phyloP scores from a whole-genome alignment of 2,113 vertebrate species.

The Xiphophorus hellerii region DNA sequence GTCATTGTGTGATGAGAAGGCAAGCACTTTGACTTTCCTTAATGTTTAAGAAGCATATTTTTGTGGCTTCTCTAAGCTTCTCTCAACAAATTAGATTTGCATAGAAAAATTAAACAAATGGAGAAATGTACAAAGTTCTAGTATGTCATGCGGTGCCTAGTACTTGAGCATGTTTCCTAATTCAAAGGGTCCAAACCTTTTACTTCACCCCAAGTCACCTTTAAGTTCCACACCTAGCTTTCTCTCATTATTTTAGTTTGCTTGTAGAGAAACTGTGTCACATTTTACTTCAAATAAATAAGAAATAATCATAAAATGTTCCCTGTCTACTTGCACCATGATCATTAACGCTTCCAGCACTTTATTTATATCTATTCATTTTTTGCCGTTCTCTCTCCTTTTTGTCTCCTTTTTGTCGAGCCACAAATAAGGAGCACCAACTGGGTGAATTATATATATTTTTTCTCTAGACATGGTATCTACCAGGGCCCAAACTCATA shows the following conservation, averaged over 20 bases:
- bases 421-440: constrained; percentile 22
- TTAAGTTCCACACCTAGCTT: neutral
- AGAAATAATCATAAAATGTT: constrained; percentile 1
- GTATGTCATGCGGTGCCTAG: neutral
- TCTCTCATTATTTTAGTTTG: constrained; percentile 4
- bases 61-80: neutral
- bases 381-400: neutral
- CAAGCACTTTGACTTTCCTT: neutral
- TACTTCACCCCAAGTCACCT: neutral
- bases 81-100: neutral
- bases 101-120: neutral
- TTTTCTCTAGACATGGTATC: constrained; percentile 12
- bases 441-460: constrained; percentile 10
- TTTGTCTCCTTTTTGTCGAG: neutral
- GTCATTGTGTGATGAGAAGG: neutral
- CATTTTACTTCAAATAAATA: constrained; percentile 1
- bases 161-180: neutral
- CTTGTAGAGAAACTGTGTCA: neutral
- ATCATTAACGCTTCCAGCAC: neutral
- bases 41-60: neutral
- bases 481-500: constrained; percentile 12
- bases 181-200: neutral
- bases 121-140: neutral
- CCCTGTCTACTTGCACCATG: neutral
- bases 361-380: neutral